A percentile compares a stretch with the other conserved stretches of the same genome.
These are phyloP conservation scores for Anthopleura xanthogrammica DNA, from an alignment of 92 coral and sea anemone genomes.

Conservation along the genomic window DNA sequence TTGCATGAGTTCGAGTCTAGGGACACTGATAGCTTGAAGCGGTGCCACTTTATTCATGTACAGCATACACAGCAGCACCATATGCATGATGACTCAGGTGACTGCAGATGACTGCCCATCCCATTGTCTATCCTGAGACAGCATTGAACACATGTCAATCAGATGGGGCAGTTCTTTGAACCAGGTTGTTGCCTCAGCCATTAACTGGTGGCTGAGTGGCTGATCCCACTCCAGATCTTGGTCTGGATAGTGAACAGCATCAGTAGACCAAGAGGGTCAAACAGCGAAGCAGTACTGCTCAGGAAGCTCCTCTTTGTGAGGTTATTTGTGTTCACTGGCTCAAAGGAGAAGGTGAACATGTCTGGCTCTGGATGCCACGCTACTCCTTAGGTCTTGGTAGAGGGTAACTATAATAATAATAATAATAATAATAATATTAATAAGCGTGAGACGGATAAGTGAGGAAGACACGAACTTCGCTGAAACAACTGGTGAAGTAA, in stretches of 20 bases:
- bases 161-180: slow-evolving; percentile 24
- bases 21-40: slow-evolving; percentile 22
- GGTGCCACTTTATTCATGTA: slow-evolving; percentile 39
- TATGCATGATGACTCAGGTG: slow-evolving; percentile 19
- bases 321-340: not conserved
- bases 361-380: slow-evolving; percentile 49
- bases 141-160: slow-evolving; percentile 18
- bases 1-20: slow-evolving; percentile 40
- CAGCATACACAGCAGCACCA: slow-evolving; percentile 44
- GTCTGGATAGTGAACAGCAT: slow-evolving; percentile 32
- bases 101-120: not conserved
- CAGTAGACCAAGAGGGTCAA: slow-evolving; percentile 54
- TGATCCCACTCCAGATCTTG: slow-evolving; percentile 61
- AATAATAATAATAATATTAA: too few relatives aligned
- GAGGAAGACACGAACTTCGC: too few relatives aligned
- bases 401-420: too few relatives aligned
- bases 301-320: slow-evolving; percentile 42
- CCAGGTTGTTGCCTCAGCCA: slow-evolving; percentile 26
- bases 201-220: slow-evolving; percentile 37
- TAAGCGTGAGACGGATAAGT: too few relatives aligned
- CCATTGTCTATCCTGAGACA: slow-evolving; percentile 4
- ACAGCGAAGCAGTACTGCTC: slow-evolving; percentile 38
- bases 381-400: slow-evolving; percentile 52
- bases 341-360: not conserved
- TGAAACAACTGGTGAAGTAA: too few relatives aligned